Evolutionary conservation across 1,140 invertebrate genomes (phyloP).

Genomic region (Potamilus streckersoni): DNA sequence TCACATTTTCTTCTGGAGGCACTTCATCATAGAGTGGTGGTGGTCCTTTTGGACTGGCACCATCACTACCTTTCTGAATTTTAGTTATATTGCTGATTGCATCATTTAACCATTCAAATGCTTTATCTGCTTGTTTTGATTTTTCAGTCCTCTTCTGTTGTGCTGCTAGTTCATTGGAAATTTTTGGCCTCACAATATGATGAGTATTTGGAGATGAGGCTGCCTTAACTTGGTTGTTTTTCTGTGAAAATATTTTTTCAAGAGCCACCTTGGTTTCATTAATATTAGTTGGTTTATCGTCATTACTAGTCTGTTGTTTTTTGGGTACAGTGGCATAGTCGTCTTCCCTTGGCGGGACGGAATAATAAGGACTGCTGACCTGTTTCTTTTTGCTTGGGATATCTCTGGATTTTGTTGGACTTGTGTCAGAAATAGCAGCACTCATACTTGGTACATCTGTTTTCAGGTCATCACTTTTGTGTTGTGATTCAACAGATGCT

Average conservation of each 20-base stretch:
- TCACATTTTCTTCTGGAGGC: constrained; percentile 35
- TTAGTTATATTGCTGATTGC: constrained; percentile 56
- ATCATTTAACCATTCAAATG: constrained; percentile 67
- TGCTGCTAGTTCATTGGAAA: too few species aligned
- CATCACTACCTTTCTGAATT: constrained; percentile 37
- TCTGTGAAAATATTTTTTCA: background rate
- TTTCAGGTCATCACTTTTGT: constrained; percentile 17
- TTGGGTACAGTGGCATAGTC: background rate
- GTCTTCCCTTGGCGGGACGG: constrained; percentile 15
- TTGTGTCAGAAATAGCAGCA: too few species aligned
- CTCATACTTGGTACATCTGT: too few species aligned
- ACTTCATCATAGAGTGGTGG: constrained; percentile 42
- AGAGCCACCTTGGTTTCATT: background rate
- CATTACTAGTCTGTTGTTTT: too few species aligned
- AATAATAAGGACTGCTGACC: constrained; percentile 10
- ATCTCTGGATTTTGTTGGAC: too few species aligned
- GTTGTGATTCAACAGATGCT: constrained; percentile 31
- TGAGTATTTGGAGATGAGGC: too few species aligned
- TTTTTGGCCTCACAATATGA: too few species aligned
- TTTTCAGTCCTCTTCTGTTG: background rate
- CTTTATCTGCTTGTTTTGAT: constrained; percentile 51
- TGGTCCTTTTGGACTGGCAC: constrained; percentile 7
- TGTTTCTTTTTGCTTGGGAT: too few species aligned
- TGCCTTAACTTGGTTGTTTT: background rate
- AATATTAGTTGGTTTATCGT: background rate